Percentiles rank a stretch among this genome's conserved stretches.
Conservation (phyloP, 1,140 invertebrate genomes). For the Drosophila azteca region DNA sequence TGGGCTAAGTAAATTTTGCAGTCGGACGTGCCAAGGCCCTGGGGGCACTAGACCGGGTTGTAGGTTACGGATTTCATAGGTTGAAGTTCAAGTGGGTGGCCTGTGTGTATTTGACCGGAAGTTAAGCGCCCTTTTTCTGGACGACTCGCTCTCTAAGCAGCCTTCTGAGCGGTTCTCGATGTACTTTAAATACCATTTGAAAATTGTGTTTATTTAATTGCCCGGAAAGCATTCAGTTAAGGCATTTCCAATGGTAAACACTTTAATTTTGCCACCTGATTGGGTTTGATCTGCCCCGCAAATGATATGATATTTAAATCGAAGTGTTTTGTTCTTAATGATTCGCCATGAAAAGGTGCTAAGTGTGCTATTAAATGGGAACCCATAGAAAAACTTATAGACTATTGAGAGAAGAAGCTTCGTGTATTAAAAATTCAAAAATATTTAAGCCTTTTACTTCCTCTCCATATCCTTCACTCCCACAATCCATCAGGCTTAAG, state of each 20-base stretch:
- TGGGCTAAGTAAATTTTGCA: constrained; percentile 49
- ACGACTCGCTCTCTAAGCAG: constrained; percentile 17
- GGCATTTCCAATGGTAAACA: constrained; percentile 35
- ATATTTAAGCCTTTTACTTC: background rate
- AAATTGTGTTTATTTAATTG: constrained; percentile 83
- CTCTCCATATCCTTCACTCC: background rate
- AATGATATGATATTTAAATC: constrained; percentile 29
- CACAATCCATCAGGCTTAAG: constrained; percentile 18
- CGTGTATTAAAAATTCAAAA: too few species aligned
- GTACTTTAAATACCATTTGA: constrained; percentile 81
- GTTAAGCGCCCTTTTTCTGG: constrained; percentile 47
- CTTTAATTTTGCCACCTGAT: constrained; percentile 63
- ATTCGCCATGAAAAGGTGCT: background rate
- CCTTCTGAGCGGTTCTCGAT: constrained; percentile 1
- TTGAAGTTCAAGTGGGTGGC: constrained; percentile 50
- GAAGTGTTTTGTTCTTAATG: constrained; percentile 8
- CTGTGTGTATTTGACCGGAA: constrained; percentile 65
- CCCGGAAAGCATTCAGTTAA: constrained; percentile 61
- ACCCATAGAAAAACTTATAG: too few species aligned
- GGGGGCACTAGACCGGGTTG: constrained; percentile 38
- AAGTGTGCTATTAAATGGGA: too few species aligned
- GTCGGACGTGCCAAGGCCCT: constrained; percentile 45
- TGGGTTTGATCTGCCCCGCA: constrained; percentile 45
- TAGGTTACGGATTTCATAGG: constrained; percentile 46
- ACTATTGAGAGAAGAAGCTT: too few species aligned